Evolutionary conservation across 2,888 invertebrate species (phyloP).

Genomic region (Chrysomela aeneicollis): DNA sequence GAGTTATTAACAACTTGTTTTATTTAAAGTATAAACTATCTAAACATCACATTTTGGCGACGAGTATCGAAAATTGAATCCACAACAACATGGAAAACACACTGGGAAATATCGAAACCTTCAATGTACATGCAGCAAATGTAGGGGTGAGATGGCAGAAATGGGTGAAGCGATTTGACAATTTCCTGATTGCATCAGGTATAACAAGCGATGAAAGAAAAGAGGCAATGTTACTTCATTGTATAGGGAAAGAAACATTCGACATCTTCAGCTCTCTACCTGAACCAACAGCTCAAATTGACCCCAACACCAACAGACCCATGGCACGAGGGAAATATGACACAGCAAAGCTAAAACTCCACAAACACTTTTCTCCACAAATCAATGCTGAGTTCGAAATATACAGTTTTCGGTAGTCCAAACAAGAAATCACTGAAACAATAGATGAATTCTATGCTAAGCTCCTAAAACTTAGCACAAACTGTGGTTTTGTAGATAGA

Average conservation of each 20-base stretch:
- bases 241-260: constrained; percentile 28
- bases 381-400: too few relatives aligned
- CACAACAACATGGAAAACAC: too few relatives aligned
- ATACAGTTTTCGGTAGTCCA: constrained; percentile 23
- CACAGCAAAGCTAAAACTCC: too few relatives aligned
- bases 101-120: too few relatives aligned
- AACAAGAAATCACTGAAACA: constrained; percentile 20
- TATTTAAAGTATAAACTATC: too few relatives aligned
- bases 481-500: constrained; percentile 21
- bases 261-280: constrained; percentile 26
- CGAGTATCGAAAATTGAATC: too few relatives aligned
- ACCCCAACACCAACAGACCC: too few relatives aligned
- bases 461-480: constrained; percentile 23
- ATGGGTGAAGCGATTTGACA: constrained; percentile 25
- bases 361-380: too few relatives aligned
- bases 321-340: too few relatives aligned
- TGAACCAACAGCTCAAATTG: too few relatives aligned
- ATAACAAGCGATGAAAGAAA: constrained; percentile 25
- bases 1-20: too few relatives aligned
- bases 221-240: constrained; percentile 28
- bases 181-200: constrained; percentile 23
- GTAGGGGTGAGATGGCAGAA: constrained; percentile 22
- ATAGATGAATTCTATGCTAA: constrained; percentile 26
- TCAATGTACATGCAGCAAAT: constrained; percentile 11
- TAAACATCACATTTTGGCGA: too few relatives aligned